phyloP scores from a whole-genome alignment of 2,888 invertebrate species.

The Acleris literana region DNA sequence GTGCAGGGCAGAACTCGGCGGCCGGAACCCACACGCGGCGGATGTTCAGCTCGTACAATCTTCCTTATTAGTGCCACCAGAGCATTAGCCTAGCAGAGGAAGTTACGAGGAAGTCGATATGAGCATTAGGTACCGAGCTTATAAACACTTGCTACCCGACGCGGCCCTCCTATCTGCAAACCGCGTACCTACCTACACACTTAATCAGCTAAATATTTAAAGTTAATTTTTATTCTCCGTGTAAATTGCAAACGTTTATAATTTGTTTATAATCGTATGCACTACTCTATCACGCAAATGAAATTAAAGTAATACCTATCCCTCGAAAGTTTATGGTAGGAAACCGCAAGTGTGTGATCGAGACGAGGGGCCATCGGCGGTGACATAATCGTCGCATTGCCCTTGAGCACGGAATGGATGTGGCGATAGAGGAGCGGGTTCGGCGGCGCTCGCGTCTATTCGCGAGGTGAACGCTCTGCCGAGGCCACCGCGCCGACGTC shows the following conservation, averaged over 20 bases:
- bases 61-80: constrained; percentile 57
- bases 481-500: constrained; percentile 62
- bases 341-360: constrained; percentile 36
- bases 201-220: background rate
- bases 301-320: constrained; percentile 14
- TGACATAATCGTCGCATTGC: constrained; percentile 67
- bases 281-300: background rate
- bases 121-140: constrained; percentile 8
- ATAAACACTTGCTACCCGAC: constrained; percentile 9
- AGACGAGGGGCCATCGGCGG: constrained; percentile 45
- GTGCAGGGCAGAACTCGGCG: constrained; percentile 13
- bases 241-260: too few species aligned
- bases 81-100: constrained; percentile 48
- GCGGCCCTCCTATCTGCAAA: background rate
- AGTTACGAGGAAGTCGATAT: constrained; percentile 45
- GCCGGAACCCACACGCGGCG: constrained; percentile 46
- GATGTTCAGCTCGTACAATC: constrained; percentile 47
- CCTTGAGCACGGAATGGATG: constrained; percentile 70
- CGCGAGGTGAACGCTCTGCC: constrained; percentile 76
- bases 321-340: constrained; percentile 23
- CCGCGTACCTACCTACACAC: background rate
- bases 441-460: constrained; percentile 56
- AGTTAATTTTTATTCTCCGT: background rate
- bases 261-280: too few species aligned
- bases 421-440: constrained; percentile 58